Evolutionary conservation across 1,140 invertebrate genomes (phyloP).

Genomic region (Steinernema feltiae): DNA sequence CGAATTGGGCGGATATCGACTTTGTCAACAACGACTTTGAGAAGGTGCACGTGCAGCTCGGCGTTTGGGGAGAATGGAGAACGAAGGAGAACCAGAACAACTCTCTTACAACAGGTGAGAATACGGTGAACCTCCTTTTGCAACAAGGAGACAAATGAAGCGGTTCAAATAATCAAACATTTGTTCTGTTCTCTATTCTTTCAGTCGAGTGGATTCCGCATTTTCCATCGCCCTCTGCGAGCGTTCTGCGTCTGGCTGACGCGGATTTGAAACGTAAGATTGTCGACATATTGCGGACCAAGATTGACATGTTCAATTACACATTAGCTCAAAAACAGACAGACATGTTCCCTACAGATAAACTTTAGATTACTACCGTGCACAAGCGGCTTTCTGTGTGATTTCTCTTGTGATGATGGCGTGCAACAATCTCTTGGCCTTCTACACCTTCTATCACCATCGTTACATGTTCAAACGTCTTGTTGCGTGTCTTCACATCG

Average conservation of each 20-base stretch:
- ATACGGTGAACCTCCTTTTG: constrained; percentile 33
- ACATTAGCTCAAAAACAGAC: not conserved
- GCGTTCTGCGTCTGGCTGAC: constrained; percentile 42
- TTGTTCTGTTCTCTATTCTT: too few species aligned
- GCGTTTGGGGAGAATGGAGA: constrained; percentile 54
- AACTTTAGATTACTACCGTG: constrained; percentile 50
- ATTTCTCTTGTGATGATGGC: constrained; percentile 45
- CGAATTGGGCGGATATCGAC: constrained; percentile 48
- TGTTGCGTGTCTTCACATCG: constrained; percentile 39
- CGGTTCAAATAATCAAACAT: too few species aligned
- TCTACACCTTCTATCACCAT: constrained; percentile 51
- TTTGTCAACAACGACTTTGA: constrained; percentile 45
- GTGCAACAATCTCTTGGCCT: constrained; percentile 42
- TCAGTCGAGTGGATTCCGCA: constrained; percentile 53
- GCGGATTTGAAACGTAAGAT: constrained; percentile 48
- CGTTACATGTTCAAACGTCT: constrained; percentile 51
- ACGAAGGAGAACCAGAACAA: constrained; percentile 37
- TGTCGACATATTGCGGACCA: not conserved
- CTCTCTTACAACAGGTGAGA: not conserved
- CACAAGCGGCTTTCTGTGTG: constrained; percentile 49
- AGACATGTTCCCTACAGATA: not conserved
- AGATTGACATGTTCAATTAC: not conserved
- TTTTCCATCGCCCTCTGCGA: constrained; percentile 45
- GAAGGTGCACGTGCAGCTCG: constrained; percentile 47
- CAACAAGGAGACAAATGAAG: too few species aligned